These are phyloP conservation scores for Cecidostiba fungosa DNA, from an alignment of 2,888 invertebrate species.

Conservation along the genomic window DNA sequence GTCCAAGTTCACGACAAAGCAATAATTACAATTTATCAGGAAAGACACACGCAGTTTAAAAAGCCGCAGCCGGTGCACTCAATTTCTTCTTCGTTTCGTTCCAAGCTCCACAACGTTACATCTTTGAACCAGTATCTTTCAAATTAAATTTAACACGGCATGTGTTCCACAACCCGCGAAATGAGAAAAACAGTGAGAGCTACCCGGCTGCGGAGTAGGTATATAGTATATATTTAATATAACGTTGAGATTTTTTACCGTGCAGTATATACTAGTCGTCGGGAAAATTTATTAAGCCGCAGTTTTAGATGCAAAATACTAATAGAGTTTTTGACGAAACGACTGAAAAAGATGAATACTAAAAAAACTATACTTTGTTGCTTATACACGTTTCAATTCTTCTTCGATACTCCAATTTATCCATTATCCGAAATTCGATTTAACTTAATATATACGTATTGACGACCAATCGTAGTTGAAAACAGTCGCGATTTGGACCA, in stretches of 20 bases:
- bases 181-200: constrained; percentile 1
- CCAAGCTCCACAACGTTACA: neutral
- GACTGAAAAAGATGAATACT: constrained; percentile 29
- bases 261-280: neutral
- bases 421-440: constrained; percentile 59
- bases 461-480: constrained; percentile 64
- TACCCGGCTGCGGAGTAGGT: neutral
- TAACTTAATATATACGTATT: constrained; percentile 57
- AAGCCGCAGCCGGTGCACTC: neutral
- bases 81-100: neutral
- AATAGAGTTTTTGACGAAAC: constrained; percentile 38
- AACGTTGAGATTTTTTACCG: constrained; percentile 47
- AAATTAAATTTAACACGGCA: neutral
- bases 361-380: constrained; percentile 1
- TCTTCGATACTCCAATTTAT: constrained; percentile 61
- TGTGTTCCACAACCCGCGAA: neutral
- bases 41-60: constrained; percentile 8
- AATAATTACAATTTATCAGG: constrained; percentile 42
- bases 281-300: constrained; percentile 9
- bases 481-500: constrained; percentile 69
- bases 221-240: neutral
- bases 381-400: constrained; percentile 22
- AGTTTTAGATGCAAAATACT: neutral
- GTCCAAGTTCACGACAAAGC: constrained; percentile 46
- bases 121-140: constrained; percentile 1